Base-by-base conservation (phyloP, 2,888 invertebrate genomes). In the Embidobia sp. region DNA sequence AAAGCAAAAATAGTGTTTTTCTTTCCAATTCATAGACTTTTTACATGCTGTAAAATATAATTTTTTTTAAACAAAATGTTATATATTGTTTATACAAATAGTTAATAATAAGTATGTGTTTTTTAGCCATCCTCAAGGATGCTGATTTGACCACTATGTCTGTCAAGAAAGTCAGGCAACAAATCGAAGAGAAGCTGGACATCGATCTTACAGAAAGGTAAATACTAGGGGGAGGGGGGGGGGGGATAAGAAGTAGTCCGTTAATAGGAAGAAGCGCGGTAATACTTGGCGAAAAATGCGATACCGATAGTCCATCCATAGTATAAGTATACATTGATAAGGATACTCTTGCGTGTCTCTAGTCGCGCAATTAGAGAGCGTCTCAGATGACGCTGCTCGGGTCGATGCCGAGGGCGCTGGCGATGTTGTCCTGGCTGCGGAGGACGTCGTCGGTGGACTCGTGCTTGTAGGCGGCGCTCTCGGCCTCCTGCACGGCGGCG, bases 101-200 rank as follows among this genome's bases (percentile, higher is more conserved):
- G n/a, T n/a, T n/a, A n/a, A n/a, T n/a, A n/a, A n/a, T n/a, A n/a
- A n/a, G n/a, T n/a, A n/a, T n/a, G n/a, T n/a, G n/a, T n/a, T 33
- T 83, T 90, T 2, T 90, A 97, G 97, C 93, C 63, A 96, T 98
- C 86, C 92, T 98, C 18, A 94, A 96, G 90, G 94, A 94, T 89
- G 96, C 97, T 5, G 96, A 98, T 88, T 92, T 98, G 15, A 93
- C 94, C 5, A 93, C 94, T 57, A 94, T 95, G 80, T 96, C 98
- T 2, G 94, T 96, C 4, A 98, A 97, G 88, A 96, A 96, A 89
- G 96, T 98, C 10, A 93, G 97, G 42, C 94, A 94, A 87, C 94
- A 95, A 85, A 90, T 98, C 79, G 97, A 98, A 89, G 93, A 94
- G 81, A 94, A 94, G 83, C 91, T 97, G 5, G 94, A 93, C 29